Percentiles rank a stretch among this genome's conserved stretches.
Conservation (phyloP, 2,113 vertebrate species). For the Gallinago media region DNA sequence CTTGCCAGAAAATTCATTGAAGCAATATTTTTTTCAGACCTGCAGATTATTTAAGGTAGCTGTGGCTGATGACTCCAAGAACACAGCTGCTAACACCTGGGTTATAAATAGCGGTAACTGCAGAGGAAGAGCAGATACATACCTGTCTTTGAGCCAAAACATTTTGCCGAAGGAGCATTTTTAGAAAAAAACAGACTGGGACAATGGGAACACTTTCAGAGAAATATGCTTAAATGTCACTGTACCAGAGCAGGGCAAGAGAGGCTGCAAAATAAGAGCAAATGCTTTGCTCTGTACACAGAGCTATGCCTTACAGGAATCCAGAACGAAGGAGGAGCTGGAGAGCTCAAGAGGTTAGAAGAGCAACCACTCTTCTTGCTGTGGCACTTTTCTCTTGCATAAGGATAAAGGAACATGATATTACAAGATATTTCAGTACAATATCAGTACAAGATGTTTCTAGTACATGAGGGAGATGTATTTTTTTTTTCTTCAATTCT, state of each 20-base stretch:
- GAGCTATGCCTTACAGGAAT: not conserved
- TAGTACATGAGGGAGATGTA: not conserved
- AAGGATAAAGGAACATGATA: not conserved
- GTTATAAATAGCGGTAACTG: slow-evolving; percentile 26
- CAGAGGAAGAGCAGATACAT: not conserved
- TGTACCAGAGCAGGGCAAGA: not conserved
- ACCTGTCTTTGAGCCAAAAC: not conserved
- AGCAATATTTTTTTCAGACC: not conserved
- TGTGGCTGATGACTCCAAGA: slow-evolving; percentile 27
- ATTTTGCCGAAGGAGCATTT: not conserved
- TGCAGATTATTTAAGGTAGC: not conserved
- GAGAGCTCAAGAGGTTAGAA: not conserved
- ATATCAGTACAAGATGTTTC: too few relatives aligned
- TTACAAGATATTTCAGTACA: not conserved
- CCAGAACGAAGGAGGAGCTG: not conserved
- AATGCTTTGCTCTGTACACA: not conserved
- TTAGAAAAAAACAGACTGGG: not conserved
- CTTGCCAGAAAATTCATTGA: not conserved
- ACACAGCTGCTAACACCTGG: slow-evolving; percentile 29
- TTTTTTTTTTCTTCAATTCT: not conserved
- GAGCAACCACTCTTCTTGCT: fast-evolving
- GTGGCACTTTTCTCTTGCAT: not conserved
- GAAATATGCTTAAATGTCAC: not conserved
- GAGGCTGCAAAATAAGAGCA: not conserved
- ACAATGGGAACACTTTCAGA: not conserved